A percentile compares a stretch with the other conserved stretches of the same genome.
These are phyloP conservation scores for Chymomyza procnemis DNA, from an alignment of 2,888 invertebrate species.

Conservation along the genomic window DNA sequence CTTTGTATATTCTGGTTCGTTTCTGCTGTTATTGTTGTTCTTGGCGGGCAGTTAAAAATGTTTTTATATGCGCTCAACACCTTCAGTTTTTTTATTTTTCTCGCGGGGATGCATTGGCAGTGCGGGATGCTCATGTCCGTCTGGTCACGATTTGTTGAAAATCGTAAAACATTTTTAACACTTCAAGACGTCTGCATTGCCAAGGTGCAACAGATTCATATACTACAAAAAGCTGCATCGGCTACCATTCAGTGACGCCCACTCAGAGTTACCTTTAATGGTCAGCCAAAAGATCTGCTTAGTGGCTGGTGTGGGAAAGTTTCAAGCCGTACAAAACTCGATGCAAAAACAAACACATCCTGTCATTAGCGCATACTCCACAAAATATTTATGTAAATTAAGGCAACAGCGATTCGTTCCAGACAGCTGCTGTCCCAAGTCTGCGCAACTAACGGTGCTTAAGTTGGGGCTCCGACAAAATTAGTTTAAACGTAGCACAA, in stretches of 20 bases:
- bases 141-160: slow-evolving; percentile 74
- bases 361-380: slow-evolving; percentile 53
- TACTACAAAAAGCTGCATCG: not conserved
- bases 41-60: slow-evolving; percentile 8
- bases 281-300: not conserved
- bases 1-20: slow-evolving; percentile 21
- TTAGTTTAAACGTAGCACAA: slow-evolving; percentile 36
- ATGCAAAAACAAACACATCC: slow-evolving; percentile 46
- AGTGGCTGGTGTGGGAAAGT: slow-evolving; percentile 53
- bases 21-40: slow-evolving; percentile 30
- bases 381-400: slow-evolving; percentile 67
- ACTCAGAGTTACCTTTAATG: not conserved
- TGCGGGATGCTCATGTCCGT: slow-evolving; percentile 40
- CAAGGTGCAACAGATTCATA: not conserved
- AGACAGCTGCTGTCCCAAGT: slow-evolving; percentile 31
- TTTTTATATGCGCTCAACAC: slow-evolving; percentile 62
- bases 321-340: not conserved
- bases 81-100: slow-evolving; percentile 29
- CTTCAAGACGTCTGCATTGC: slow-evolving; percentile 40
- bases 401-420: slow-evolving; percentile 21
- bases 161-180: slow-evolving; percentile 76
- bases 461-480: slow-evolving; percentile 33
- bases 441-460: slow-evolving; percentile 51
- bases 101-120: slow-evolving; percentile 11
- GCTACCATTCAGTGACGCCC: not conserved